Base-by-base conservation (phyloP, 1,140 invertebrate genomes). In the Drosophila guanche region DNA sequence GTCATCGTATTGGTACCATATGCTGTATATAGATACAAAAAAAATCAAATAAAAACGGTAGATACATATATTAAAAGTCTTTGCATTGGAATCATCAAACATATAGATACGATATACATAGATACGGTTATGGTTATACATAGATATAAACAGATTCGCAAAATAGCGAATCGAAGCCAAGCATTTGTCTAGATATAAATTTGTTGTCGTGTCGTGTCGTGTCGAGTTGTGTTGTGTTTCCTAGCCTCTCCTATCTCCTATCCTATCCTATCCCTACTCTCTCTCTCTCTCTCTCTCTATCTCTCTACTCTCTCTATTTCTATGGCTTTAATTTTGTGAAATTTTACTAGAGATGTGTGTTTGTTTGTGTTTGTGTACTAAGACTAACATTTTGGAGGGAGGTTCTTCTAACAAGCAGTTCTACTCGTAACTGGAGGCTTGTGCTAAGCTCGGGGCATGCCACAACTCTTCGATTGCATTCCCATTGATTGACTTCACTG, bases 361-460 rank as follows among this genome's bases (percentile, higher is more conserved):
- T 25, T 40, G 51, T 54, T 51, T 33, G 42, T 40, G 51, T 54
- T 51, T 22, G 53, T 66, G 52, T 37, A 57, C 62, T 56, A 68
- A 48, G 45, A 68, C 63, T 68, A 68, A 68, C 43, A 12, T 47
- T 41, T 37, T 68, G 66, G 66, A 68, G 62, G 66, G 66, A 68
- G 62, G 66, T 65, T 68, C 63, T 48, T 48, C 50, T 20, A 55
- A 67, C 65, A 68, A 68, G 65, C 65, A 33, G 10, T 47, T 27
- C 42, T 72, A 63, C 65, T 68, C 29, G 62, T 42, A 67, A 67
- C 33, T 37, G 78, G 60, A 80, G 62, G 79, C 79, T 74, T 61
- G 75, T 78, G 48, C 71, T 84, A 83, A 83, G 79, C 79, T 84
- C 79, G 69, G 70, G 81, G 79, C 68, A 68, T 50, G 57, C 37